These are phyloP conservation scores for Coracias cyanogaster DNA, from an alignment of 2,797 vertebrate species.

Conservation along the genomic window DNA sequence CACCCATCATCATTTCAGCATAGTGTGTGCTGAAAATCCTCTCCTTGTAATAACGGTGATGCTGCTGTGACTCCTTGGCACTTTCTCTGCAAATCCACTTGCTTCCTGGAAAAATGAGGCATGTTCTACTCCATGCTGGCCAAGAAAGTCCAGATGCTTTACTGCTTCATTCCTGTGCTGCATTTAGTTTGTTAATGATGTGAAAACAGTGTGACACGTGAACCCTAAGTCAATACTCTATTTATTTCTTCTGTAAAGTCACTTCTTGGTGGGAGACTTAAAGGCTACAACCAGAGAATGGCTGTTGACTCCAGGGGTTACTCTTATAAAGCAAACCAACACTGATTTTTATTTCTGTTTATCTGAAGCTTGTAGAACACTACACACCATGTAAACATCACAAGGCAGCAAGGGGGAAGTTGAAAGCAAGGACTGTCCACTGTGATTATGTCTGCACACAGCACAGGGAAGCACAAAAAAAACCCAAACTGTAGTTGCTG, in stretches of 20 bases:
- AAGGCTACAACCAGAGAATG: constrained; percentile 10
- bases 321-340: constrained; percentile 8
- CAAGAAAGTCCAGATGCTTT: constrained; percentile 60
- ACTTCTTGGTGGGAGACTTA: background rate
- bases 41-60: background rate
- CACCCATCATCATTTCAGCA: background rate
- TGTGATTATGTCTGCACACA: background rate
- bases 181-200: background rate
- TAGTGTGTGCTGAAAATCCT: background rate
- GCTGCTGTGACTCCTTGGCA: constrained; percentile 30
- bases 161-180: constrained; percentile 18
- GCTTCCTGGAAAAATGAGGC: constrained; percentile 57
- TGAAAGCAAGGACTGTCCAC: background rate
- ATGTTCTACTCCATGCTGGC: background rate
- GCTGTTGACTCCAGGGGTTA: background rate
- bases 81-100: constrained; percentile 48
- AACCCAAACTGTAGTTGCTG: background rate
- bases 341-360: constrained; percentile 48
- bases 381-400: background rate
- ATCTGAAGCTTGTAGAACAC: background rate
- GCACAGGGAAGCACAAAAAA: background rate
- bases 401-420: background rate
- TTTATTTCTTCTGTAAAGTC: constrained; percentile 46
- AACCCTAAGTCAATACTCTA: background rate
- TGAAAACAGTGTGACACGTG: constrained; percentile 24